phyloP scores from a whole-genome alignment of 2,113 vertebrate genomes.

The Psophia crepitans region DNA sequence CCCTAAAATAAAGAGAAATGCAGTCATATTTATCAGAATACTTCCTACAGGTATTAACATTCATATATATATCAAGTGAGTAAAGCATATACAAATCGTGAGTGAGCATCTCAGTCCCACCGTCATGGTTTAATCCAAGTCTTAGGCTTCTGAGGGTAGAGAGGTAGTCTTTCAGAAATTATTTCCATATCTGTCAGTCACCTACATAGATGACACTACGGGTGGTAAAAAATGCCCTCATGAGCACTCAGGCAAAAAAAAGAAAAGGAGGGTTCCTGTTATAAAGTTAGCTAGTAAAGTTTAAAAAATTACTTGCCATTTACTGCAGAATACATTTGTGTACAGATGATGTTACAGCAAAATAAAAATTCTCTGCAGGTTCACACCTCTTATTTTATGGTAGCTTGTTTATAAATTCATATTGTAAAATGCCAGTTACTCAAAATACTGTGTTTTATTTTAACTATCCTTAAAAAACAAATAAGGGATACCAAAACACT shows the following conservation, averaged over 20 bases:
- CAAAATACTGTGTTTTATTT: neutral
- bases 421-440: neutral
- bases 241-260: neutral
- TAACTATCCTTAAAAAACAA: neutral
- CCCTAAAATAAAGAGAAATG: neutral
- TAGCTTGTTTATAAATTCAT: neutral
- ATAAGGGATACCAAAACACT: neutral
- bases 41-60: conserved; percentile 4
- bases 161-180: neutral
- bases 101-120: neutral
- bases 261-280: fast-evolving
- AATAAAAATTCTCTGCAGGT: neutral
- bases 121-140: neutral
- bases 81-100: neutral
- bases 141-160: neutral
- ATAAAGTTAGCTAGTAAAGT: neutral
- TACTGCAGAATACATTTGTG: neutral
- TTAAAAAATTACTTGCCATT: neutral
- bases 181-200: neutral
- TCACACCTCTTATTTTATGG: neutral
- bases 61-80: neutral
- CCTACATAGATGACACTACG: neutral
- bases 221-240: neutral
- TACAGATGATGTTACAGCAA: neutral
- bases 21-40: neutral